phyloP scores from a whole-genome alignment of 1,140 invertebrate species.

The Zaprionus africanus region DNA sequence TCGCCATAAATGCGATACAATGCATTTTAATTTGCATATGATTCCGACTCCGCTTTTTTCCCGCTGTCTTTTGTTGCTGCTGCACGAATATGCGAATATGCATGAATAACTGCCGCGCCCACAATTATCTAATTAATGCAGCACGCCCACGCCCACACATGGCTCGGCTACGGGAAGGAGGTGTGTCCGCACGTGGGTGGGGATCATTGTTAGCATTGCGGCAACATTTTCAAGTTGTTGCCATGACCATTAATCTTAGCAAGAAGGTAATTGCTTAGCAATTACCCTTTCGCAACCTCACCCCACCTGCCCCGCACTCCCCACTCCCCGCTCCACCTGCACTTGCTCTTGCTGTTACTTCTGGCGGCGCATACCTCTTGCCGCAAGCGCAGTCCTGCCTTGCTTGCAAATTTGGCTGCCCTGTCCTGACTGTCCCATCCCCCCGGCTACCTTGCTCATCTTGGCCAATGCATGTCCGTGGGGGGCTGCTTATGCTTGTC shows the following conservation, averaged over 20 bases:
- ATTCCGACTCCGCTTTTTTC: conserved; percentile 17
- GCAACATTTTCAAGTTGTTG: conserved; percentile 71
- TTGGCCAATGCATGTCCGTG: conserved; percentile 30
- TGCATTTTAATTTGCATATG: conserved; percentile 57
- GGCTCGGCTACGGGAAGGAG: neutral
- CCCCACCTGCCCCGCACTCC: neutral
- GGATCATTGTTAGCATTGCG: conserved; percentile 77
- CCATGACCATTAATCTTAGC: conserved; percentile 79
- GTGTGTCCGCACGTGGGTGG: conserved; percentile 34
- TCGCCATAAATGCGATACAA: conserved; percentile 46
- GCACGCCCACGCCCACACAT: conserved; percentile 21
- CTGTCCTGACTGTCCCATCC: neutral
- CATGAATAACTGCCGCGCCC: conserved; percentile 44
- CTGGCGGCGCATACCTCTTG: neutral
- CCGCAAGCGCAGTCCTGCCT: conserved; percentile 32
- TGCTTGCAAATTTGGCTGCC: conserved; percentile 40
- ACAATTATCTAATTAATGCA: conserved; percentile 55
- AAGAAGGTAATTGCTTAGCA: conserved; percentile 82
- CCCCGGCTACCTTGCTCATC: neutral
- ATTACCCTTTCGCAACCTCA: conserved; percentile 68
- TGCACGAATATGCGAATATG: conserved; percentile 36
- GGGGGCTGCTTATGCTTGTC: conserved; percentile 23
- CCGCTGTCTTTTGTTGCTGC: neutral
- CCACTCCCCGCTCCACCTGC: neutral
- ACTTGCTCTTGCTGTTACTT: conserved; percentile 11